phyloP scores from a whole-genome alignment of 1,140 invertebrate species.

The Tetramorium alpestre region DNA sequence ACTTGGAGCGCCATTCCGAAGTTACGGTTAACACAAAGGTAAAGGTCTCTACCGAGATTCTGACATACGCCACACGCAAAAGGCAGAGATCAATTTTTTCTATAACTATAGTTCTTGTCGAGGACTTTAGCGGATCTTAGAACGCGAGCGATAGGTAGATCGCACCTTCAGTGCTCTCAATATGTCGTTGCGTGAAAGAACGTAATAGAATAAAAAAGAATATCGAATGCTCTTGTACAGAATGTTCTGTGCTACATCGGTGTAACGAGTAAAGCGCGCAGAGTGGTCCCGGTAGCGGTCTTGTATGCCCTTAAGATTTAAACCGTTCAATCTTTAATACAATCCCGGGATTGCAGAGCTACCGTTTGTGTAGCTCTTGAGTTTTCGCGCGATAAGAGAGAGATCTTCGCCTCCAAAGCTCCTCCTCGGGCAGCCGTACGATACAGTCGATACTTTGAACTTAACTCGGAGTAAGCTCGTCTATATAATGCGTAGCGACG shows the following conservation, averaged over 20 bases:
- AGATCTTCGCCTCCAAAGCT: not conserved
- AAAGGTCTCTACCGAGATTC: slow-evolving; percentile 10
- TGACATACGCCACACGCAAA: not conserved
- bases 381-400: too few relatives aligned
- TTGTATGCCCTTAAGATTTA: not conserved
- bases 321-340: not conserved
- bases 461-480: not conserved
- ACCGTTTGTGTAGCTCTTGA: not conserved
- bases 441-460: not conserved
- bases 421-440: not conserved
- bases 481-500: not conserved
- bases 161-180: not conserved
- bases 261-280: not conserved
- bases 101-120: not conserved
- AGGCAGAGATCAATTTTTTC: slow-evolving; percentile 26
- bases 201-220: not conserved
- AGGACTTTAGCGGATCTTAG: not conserved
- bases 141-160: not conserved
- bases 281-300: not conserved
- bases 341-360: not conserved
- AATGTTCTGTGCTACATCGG: not conserved
- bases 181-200: not conserved
- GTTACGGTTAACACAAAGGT: not conserved
- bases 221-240: not conserved
- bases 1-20: not conserved